Conservation (phyloP, 2,888 invertebrate genomes). For the Acleris cristana region DNA sequence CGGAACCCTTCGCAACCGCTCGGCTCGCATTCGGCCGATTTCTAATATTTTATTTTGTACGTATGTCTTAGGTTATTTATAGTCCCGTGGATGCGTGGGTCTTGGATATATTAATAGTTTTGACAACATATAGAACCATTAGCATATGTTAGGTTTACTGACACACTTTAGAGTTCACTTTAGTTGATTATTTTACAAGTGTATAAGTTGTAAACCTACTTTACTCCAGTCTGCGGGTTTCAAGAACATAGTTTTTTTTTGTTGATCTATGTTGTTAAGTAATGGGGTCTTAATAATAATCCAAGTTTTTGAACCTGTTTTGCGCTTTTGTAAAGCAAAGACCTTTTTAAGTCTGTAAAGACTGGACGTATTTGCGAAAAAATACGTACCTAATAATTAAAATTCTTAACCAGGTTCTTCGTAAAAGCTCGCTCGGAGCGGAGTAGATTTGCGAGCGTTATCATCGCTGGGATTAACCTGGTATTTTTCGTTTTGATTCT, state of each 20-base stretch:
- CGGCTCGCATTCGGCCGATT: background rate
- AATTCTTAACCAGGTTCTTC: no score
- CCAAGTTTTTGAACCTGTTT: background rate
- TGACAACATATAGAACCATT: conserved; percentile 3
- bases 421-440: background rate
- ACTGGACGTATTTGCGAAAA: no score
- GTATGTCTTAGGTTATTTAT: conserved; percentile 23
- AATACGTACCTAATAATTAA: no score
- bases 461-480: no score
- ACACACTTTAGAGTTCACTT: conserved; percentile 8
- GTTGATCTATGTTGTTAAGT: no score
- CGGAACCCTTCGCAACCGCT: background rate
- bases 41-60: conserved; percentile 14
- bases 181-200: background rate
- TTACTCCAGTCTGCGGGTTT: no score
- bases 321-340: no score
- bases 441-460: no score
- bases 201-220: background rate
- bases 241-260: no score
- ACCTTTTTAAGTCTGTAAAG: no score
- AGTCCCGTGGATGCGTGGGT: conserved; percentile 25
- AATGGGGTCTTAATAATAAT: no score
- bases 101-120: conserved; percentile 20
- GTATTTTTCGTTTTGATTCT: no score
- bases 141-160: conserved; percentile 31